Conservation (phyloP, 1,140 invertebrate species). For the Monomorium pharaonis region DNA sequence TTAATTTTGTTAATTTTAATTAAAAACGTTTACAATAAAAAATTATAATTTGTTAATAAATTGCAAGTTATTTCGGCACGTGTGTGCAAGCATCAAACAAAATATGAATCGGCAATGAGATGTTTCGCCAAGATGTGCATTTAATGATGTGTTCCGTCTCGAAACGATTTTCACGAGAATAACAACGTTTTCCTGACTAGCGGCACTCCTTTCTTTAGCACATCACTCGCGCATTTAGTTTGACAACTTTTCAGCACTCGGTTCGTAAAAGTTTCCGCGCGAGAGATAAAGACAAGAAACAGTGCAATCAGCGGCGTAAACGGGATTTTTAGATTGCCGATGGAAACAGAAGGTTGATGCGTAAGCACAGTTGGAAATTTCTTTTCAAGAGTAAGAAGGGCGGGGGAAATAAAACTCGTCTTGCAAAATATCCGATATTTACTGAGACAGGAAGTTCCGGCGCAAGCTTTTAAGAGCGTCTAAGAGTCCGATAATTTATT, state of each 20-base stretch:
- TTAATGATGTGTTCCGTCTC: constrained; percentile 33
- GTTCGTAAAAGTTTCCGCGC: constrained; percentile 39
- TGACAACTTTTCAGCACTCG: constrained; percentile 31
- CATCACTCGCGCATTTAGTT: constrained; percentile 7
- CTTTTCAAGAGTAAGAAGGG: constrained; percentile 1
- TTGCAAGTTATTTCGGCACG: background rate
- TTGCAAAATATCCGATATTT: constrained; percentile 48
- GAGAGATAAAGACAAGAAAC: constrained; percentile 16
- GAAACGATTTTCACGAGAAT: constrained; percentile 24
- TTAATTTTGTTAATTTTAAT: background rate
- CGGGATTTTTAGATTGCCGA: constrained; percentile 54
- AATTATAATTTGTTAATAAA: background rate
- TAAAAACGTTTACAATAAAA: background rate
- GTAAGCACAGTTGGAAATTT: constrained; percentile 52
- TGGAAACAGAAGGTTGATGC: constrained; percentile 49
- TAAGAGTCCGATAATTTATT: constrained; percentile 56
- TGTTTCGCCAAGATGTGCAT: background rate
- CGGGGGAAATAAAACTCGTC: constrained; percentile 40
- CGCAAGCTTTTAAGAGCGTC: constrained; percentile 39
- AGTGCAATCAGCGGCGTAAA: constrained; percentile 42
- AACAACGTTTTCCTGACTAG: constrained; percentile 2
- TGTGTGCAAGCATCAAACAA: background rate
- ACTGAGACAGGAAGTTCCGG: constrained; percentile 28
- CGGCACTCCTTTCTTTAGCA: constrained; percentile 6
- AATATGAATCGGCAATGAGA: background rate